Evolutionary conservation across 2,888 invertebrate species (phyloP), one percentile per base, ranked within the genome.

Genomic region (Opisthograptis luteolata): DNA sequence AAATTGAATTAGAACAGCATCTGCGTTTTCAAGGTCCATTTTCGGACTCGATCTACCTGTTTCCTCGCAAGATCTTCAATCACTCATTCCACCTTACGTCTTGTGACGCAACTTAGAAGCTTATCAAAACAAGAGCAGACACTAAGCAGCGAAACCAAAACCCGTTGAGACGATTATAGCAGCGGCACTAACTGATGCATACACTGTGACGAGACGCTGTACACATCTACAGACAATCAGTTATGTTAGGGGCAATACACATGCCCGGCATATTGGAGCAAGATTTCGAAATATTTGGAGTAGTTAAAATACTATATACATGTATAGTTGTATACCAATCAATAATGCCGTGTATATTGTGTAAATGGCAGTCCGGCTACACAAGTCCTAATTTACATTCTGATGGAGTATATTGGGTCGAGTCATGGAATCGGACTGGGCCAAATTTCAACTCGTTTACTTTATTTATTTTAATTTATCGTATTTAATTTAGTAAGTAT

Each of bases 81-180:
- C 44, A 20, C 40, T 45, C 30, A 50, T 60, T 66, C 56, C 58
- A 44, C 44, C 60, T 64, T 58, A 60, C 48, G 50, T 57, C 55
- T 22, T 32, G 48, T 74, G 69, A 75, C 62, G 70, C 62, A 73
- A 77, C 60, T 57, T 51, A 55, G 42, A 57, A 62, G 60, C 64
- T 66, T 63, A 72, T 65, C 70, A 67, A 71, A 74, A 68, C 68
- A 66, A 64, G 62, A 45, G 50, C 40, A 44, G 50, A 39, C 31
- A 54, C 43, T 56, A 59, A 39, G 40, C 58, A 53, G 55, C 50
- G 25, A 62, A 55, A 57, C 60, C 58, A 63, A 57, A 47, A 47
- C 36, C 53, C 44, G 50, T 51, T 42, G 28, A 42, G 36, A 41
- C 19, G 19, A 43, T 51, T 45, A 40, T 22, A 36, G 44, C 34